Percentiles rank a stretch among this genome's conserved stretches.
phyloP scores from a whole-genome alignment of 2,888 invertebrate genomes.

The Yponomeuta plumbellus region DNA sequence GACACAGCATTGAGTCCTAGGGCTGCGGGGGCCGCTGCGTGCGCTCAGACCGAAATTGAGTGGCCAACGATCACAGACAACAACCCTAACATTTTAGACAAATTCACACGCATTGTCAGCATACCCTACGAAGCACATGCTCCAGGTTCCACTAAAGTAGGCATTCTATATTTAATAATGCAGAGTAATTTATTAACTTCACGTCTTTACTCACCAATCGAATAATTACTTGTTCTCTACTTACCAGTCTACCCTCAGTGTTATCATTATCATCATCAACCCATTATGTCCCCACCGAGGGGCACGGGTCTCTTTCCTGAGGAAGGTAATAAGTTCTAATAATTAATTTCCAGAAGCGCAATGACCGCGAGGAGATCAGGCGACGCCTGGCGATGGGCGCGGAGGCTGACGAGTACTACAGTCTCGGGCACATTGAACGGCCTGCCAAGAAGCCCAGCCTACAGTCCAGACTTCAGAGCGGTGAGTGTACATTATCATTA shows the following conservation, averaged over 20 bases:
- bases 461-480: constrained; percentile 90
- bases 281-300: too few species aligned
- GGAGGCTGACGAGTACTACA: constrained; percentile 84
- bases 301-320: too few species aligned
- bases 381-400: constrained; percentile 90
- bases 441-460: constrained; percentile 90
- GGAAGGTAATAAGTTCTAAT: constrained; percentile 4
- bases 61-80: constrained; percentile 74
- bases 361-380: constrained; percentile 95
- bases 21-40: constrained; percentile 65
- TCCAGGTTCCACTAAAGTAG: constrained; percentile 45
- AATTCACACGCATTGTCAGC: constrained; percentile 65
- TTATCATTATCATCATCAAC: too few species aligned
- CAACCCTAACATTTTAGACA: constrained; percentile 65
- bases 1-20: constrained; percentile 72
- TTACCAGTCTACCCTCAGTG: not conserved
- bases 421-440: constrained; percentile 77
- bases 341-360: constrained; percentile 83
- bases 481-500: constrained; percentile 58
- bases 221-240: not conserved
- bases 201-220: not conserved
- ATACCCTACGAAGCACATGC: constrained; percentile 39
- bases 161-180: constrained; percentile 17
- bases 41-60: constrained; percentile 67
- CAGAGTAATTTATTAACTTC: not conserved